Evolutionary conservation across 2,113 vertebrate genomes (phyloP).

Genomic region (Grammomys surdaster): DNA sequence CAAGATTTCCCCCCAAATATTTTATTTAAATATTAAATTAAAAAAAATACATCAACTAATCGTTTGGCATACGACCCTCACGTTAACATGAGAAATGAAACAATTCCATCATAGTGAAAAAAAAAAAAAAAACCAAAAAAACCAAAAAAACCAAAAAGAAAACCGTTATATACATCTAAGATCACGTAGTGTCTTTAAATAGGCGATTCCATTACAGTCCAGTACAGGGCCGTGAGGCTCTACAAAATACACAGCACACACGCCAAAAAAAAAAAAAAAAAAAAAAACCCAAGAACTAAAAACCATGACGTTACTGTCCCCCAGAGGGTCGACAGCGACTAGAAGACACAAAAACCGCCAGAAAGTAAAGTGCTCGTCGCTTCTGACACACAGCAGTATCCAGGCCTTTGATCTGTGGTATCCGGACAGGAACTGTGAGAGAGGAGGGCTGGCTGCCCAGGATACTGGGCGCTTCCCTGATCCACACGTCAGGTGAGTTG

Average conservation of each 20-base stretch:
- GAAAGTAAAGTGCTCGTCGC: conserved; percentile 89
- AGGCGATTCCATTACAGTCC: conserved; percentile 82
- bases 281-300: background rate
- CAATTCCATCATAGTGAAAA: conserved; percentile 87
- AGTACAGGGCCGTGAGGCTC: conserved; percentile 78
- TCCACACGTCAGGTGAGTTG: background rate
- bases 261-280: conserved; percentile 62
- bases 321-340: conserved; percentile 83
- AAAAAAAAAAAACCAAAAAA: conserved; percentile 54
- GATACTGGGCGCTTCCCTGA: background rate
- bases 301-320: conserved; percentile 72
- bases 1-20: conserved; percentile 74
- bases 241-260: conserved; percentile 62
- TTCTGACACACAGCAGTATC: conserved; percentile 80
- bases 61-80: conserved; percentile 87
- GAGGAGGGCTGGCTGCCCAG: conserved; percentile 47
- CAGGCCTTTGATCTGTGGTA: conserved; percentile 85
- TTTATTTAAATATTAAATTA: conserved; percentile 93
- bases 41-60: conserved; percentile 87
- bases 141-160: background rate
- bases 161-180: conserved; percentile 82
- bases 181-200: conserved; percentile 85
- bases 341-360: conserved; percentile 71
- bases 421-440: background rate
- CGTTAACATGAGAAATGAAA: conserved; percentile 88